Percentiles rank a stretch among this genome's conserved stretches.
phyloP scores from a whole-genome alignment of 2,797 vertebrate species.

The Malacoctenus gilli region DNA sequence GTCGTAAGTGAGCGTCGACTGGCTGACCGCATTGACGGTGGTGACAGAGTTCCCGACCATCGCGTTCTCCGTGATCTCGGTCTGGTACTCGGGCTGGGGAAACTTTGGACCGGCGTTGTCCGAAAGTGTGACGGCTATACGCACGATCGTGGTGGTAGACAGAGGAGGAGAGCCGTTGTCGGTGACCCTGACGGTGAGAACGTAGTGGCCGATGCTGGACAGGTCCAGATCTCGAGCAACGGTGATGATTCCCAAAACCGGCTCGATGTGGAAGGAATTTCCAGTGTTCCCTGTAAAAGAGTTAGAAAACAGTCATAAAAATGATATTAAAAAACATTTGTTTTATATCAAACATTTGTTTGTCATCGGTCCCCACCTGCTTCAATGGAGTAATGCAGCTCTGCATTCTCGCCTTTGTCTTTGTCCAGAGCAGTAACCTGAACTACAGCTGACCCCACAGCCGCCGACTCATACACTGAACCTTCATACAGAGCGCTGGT shows the following conservation, averaged over 20 bases:
- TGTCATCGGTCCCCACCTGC: conserved; percentile 80
- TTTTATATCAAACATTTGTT: neutral
- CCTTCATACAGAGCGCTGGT: conserved; percentile 92
- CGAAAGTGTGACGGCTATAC: conserved; percentile 91
- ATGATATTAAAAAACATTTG: neutral
- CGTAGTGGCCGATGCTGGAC: conserved; percentile 89
- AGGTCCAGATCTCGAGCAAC: conserved; percentile 91
- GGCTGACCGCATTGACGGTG: conserved; percentile 90
- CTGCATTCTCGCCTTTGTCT: conserved; percentile 96
- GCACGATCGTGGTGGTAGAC: conserved; percentile 90
- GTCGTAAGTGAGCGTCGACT: conserved; percentile 92
- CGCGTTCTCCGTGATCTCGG: conserved; percentile 90
- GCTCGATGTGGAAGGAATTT: conserved; percentile 92
- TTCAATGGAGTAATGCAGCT: conserved; percentile 92
- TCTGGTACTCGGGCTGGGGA: conserved; percentile 90
- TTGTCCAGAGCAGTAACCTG: conserved; percentile 95
- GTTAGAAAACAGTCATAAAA: too few species aligned
- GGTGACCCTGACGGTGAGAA: conserved; percentile 90
- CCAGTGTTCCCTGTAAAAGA: conserved; percentile 88
- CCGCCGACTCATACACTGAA: conserved; percentile 94
- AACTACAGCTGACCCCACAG: conserved; percentile 92
- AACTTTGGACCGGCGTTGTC: conserved; percentile 95
- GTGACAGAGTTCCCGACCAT: conserved; percentile 89
- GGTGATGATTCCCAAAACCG: conserved; percentile 92
- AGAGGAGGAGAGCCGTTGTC: conserved; percentile 90